These are phyloP conservation scores for Oryzias javanicus DNA, from an alignment of 2,113 vertebrate species.

Conservation along the genomic window DNA sequence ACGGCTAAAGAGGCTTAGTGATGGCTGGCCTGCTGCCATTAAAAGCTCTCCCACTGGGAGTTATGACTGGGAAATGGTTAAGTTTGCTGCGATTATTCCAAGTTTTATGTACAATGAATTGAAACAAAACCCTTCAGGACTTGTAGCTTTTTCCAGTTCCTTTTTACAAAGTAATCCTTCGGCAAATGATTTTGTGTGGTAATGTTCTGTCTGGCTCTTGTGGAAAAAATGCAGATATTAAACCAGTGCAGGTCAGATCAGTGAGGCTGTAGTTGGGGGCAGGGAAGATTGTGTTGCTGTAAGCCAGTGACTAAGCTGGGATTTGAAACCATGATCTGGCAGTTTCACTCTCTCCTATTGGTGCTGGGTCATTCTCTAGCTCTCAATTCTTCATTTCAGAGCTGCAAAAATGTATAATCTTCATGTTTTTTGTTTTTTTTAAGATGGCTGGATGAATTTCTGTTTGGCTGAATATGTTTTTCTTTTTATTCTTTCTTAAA, in stretches of 20 bases:
- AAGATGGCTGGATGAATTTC: conserved; percentile 1
- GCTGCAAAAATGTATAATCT: conserved; percentile 7
- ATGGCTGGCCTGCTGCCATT: conserved; percentile 54
- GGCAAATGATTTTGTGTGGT: neutral
- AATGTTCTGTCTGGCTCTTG: neutral
- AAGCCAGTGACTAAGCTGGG: conserved; percentile 69
- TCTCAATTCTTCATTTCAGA: conserved; percentile 44
- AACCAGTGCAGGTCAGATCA: conserved; percentile 26
- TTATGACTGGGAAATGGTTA: conserved; percentile 16
- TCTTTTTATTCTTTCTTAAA: conserved; percentile 1
- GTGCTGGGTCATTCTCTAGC: conserved; percentile 22
- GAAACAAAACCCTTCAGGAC: neutral
- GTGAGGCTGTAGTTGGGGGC: conserved; percentile 43
- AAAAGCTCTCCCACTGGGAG: conserved; percentile 46
- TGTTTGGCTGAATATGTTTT: conserved; percentile 3
- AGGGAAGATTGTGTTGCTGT: conserved; percentile 63
- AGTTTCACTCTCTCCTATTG: conserved; percentile 51
- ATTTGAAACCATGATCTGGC: conserved; percentile 76
- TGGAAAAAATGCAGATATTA: conserved; percentile 33
- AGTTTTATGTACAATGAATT: neutral
- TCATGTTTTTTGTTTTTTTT: neutral
- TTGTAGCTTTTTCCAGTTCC: neutral
- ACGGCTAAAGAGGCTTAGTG: conserved; percentile 74
- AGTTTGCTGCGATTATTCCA: conserved; percentile 12
- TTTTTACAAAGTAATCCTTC: neutral